Evolutionary conservation across 2,797 vertebrate species (phyloP).

Genomic region (Diceros bicornis): DNA sequence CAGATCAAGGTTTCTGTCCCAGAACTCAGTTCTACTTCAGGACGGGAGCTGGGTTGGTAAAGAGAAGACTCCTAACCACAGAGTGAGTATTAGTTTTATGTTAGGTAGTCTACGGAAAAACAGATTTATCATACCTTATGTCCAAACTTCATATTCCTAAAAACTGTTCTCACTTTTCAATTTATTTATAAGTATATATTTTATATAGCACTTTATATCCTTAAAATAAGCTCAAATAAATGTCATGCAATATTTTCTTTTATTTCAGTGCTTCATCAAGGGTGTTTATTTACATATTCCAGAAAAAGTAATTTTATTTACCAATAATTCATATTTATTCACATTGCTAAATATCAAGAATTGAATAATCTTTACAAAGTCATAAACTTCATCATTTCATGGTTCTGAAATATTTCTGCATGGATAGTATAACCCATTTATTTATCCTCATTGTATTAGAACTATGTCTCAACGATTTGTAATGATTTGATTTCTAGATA

Average conservation of each 20-base stretch:
- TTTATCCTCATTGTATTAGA: background rate
- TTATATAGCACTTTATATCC: background rate
- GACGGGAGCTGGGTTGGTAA: background rate
- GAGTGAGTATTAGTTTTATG: background rate
- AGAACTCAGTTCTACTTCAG: background rate
- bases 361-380: background rate
- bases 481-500: slow-evolving; percentile 51
- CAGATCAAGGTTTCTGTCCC: background rate
- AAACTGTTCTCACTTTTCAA: background rate
- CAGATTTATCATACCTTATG: background rate
- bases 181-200: background rate
- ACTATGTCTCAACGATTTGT: slow-evolving; percentile 53
- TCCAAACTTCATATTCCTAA: background rate
- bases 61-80: background rate
- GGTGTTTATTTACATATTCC: background rate
- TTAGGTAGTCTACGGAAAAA: background rate
- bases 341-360: background rate
- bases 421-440: slow-evolving; percentile 18
- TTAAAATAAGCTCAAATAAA: background rate
- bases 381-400: background rate
- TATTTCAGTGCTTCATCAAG: background rate
- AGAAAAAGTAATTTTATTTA: slow-evolving; percentile 12
- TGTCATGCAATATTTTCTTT: background rate
- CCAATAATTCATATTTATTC: background rate
- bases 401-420: slow-evolving; percentile 1